Evolutionary conservation across 2,113 vertebrate species (phyloP), one percentile per base, ranked within the genome.

Genomic region (Tor tambroides): DNA sequence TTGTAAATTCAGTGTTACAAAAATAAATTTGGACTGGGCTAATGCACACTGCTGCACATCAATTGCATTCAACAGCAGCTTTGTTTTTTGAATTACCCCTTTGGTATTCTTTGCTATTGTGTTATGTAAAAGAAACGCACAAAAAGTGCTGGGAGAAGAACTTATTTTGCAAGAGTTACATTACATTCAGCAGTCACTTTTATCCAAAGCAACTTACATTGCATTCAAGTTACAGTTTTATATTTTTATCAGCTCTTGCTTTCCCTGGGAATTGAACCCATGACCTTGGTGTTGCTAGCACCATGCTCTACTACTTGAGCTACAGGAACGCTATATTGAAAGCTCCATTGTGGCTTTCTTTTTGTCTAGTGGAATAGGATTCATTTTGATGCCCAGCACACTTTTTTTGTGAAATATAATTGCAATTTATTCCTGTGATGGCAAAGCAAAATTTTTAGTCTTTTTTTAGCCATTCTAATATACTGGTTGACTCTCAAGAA

Each of bases 1-100:
- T 88, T 89, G 89, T 90, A 90, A 89, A 87, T 89, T 87, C 80
- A 86, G 84, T 87, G 43, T 69, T 80, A 76, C 67, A 79, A 92
- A 90, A 93, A 93, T 90, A 92, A 89, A 93, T 90, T 3, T 67
- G 56, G 35, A 87, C 80, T 30, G 8, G 61, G 49, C 11, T 32
- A 19, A 46, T 28, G 14, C 30, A 65, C 38, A 2, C 38, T 56
- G n/a, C 30, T 54, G 59, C 81, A 35, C 72, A 69, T 88, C 80
- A 43, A 86, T 35, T 56, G 15, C 32, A n/a, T 23, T 59, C 59
- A 87, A 21, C 51, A 65, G 15, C 17, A 79, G 17, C 38, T 59
- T 84, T 63, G 77, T 23, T 76, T 86, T n/a, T 65, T 77, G 6
- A 51, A 28, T 11, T 38, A 28, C 28, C n/a, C 65, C 14, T 15